Percentiles rank a stretch among this genome's conserved stretches.
Conservation (phyloP, 1,140 invertebrate genomes). For the Nomia melanderi region DNA sequence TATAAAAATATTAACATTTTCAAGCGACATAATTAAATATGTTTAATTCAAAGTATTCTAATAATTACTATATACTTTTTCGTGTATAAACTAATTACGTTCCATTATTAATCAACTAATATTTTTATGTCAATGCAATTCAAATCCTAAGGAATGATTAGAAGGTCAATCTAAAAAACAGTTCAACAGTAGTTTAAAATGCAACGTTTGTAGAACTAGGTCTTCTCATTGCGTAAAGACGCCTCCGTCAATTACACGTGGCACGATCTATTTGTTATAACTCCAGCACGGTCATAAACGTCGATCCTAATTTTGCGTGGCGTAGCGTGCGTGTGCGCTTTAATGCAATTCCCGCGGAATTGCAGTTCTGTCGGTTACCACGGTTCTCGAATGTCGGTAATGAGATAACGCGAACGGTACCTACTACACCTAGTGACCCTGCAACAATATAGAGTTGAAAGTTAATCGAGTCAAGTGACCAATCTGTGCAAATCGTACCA, state of each 20-base stretch:
- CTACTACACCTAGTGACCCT: slow-evolving; percentile 60
- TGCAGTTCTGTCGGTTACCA: slow-evolving; percentile 27
- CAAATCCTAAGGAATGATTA: not conserved
- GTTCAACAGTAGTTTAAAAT: not conserved
- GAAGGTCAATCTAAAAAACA: not conserved
- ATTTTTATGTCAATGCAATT: no score
- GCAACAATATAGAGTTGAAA: slow-evolving; percentile 61
- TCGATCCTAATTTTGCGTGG: slow-evolving; percentile 51
- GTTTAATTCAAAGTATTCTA: no score
- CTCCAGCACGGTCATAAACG: slow-evolving; percentile 36
- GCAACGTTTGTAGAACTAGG: slow-evolving; percentile 4
- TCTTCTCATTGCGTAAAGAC: slow-evolving; percentile 30
- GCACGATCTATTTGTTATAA: slow-evolving; percentile 42
- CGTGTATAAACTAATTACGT: no score
- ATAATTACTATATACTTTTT: no score
- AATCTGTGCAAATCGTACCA: slow-evolving; percentile 48
- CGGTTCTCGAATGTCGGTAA: slow-evolving; percentile 52
- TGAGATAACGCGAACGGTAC: slow-evolving; percentile 48
- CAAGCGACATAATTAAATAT: no score
- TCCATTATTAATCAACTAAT: no score
- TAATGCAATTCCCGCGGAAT: slow-evolving; percentile 44
- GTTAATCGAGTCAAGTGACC: slow-evolving; percentile 66
- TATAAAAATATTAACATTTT: no score
- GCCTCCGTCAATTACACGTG: slow-evolving; percentile 40
- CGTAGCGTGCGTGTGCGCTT: slow-evolving; percentile 21